These are phyloP conservation scores for Morpho achilles DNA, from an alignment of 2,888 invertebrate species.

Conservation along the genomic window DNA sequence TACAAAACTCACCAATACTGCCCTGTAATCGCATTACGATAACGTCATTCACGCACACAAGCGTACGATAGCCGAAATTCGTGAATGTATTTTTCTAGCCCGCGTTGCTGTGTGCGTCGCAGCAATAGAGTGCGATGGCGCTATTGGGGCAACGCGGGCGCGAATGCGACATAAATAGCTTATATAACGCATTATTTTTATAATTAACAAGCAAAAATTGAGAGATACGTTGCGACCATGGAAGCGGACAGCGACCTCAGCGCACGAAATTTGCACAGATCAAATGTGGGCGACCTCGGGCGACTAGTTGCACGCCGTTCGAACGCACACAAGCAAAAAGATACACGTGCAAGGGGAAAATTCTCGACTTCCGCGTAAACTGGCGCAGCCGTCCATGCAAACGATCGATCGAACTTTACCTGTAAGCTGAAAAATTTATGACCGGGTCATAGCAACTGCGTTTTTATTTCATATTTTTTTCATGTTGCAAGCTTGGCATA, in stretches of 20 bases:
- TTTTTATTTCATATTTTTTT: too few relatives aligned
- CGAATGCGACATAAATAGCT: conserved; percentile 48
- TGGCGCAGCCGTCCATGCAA: conserved; percentile 20
- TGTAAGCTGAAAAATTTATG: conserved; percentile 3
- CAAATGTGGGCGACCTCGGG: conserved; percentile 78
- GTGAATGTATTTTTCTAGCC: conserved; percentile 74
- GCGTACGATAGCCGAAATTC: conserved; percentile 61
- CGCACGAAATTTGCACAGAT: conserved; percentile 77
- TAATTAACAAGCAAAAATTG: conserved; percentile 79
- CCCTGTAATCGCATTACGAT: conserved; percentile 75
- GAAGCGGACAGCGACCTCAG: conserved; percentile 69
- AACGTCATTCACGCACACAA: conserved; percentile 76
- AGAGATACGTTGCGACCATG: conserved; percentile 75
- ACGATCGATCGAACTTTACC: conserved; percentile 21
- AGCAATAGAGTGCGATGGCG: conserved; percentile 47
- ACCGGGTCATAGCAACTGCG: too few relatives aligned
- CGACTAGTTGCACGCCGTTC: conserved; percentile 63
- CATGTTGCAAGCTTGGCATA: too few relatives aligned
- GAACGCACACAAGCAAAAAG: conserved; percentile 40
- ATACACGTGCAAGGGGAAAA: conserved; percentile 48
- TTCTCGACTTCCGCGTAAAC: conserved; percentile 61
- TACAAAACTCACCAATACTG: conserved; percentile 46
- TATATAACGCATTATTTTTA: conserved; percentile 80
- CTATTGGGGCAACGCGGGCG: conserved; percentile 32
- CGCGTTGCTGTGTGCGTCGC: conserved; percentile 56